These are phyloP conservation scores for Zootoca vivipara DNA, from an alignment of 2,113 vertebrate species.

Conservation along the genomic window DNA sequence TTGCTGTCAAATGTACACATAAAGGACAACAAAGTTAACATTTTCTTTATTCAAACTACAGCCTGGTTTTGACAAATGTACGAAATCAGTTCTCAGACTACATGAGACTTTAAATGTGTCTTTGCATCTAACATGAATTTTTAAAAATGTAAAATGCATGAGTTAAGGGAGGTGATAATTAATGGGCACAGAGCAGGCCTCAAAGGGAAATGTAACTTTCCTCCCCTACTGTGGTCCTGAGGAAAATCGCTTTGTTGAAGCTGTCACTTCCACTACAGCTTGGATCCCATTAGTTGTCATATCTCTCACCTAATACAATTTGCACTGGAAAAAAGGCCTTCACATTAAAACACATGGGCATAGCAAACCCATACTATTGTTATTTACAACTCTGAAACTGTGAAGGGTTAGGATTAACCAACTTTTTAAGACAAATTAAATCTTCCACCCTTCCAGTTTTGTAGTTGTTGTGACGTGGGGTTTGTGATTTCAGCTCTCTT, in stretches of 20 bases:
- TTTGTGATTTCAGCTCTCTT: no score
- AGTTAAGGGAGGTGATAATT: neutral
- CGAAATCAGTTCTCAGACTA: neutral
- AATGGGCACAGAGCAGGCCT: neutral
- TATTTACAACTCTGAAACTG: neutral
- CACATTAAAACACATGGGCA: neutral
- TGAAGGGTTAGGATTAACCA: no score
- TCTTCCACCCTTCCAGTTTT: no score
- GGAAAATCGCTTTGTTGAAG: neutral
- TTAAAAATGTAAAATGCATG: neutral
- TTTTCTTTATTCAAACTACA: neutral
- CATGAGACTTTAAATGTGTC: neutral
- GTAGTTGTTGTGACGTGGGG: no score
- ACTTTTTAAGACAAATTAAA: no score
- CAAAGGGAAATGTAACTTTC: neutral
- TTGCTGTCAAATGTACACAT: slow-evolving; percentile 30
- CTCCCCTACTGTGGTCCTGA: neutral
- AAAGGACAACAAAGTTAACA: neutral
- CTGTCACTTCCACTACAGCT: neutral
- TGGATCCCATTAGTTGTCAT: neutral
- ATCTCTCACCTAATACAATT: neutral
- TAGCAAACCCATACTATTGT: neutral
- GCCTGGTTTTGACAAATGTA: neutral
- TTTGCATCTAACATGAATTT: no score
- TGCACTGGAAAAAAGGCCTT: neutral